These are phyloP conservation scores for Patella caerulea DNA, from an alignment of 2,888 invertebrate genomes.

Conservation along the genomic window DNA sequence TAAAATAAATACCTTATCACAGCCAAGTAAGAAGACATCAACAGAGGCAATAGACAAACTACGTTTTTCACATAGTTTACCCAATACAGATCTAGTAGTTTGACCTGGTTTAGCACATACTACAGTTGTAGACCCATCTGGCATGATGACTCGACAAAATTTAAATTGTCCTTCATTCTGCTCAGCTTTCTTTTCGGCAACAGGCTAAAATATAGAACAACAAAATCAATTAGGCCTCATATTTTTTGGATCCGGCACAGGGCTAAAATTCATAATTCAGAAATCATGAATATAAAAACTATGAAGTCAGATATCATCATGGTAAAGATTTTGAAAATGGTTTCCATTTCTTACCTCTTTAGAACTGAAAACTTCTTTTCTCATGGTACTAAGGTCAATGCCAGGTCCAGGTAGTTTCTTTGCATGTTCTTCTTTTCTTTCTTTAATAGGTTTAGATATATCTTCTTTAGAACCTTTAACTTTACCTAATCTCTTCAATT, in stretches of 20 bases:
- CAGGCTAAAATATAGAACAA: not conserved
- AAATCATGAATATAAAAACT: too few relatives aligned
- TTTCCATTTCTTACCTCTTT: conserved; percentile 31
- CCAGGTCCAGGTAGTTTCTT: conserved; percentile 45
- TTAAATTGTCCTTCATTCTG: conserved; percentile 33
- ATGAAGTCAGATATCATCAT: too few relatives aligned
- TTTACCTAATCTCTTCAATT: conserved; percentile 35
- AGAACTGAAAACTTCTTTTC: conserved; percentile 51
- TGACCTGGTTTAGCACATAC: conserved; percentile 85
- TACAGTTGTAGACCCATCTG: conserved; percentile 93
- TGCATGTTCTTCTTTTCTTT: conserved; percentile 12
- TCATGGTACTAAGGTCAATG: conserved; percentile 57
- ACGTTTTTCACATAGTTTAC: conserved; percentile 86
- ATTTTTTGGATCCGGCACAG: too few relatives aligned
- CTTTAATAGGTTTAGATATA: not conserved
- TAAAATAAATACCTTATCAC: conserved; percentile 69
- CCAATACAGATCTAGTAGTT: conserved; percentile 84
- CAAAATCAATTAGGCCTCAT: too few relatives aligned
- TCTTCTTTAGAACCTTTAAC: conserved; percentile 6
- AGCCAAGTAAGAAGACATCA: conserved; percentile 79
- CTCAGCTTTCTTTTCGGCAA: conserved; percentile 20
- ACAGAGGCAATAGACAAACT: conserved; percentile 85
- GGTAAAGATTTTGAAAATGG: too few relatives aligned
- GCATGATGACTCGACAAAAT: conserved; percentile 80
- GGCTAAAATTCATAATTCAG: too few relatives aligned